phyloP scores from a whole-genome alignment of 1,140 invertebrate genomes.

The Drosophila oshimai region DNA sequence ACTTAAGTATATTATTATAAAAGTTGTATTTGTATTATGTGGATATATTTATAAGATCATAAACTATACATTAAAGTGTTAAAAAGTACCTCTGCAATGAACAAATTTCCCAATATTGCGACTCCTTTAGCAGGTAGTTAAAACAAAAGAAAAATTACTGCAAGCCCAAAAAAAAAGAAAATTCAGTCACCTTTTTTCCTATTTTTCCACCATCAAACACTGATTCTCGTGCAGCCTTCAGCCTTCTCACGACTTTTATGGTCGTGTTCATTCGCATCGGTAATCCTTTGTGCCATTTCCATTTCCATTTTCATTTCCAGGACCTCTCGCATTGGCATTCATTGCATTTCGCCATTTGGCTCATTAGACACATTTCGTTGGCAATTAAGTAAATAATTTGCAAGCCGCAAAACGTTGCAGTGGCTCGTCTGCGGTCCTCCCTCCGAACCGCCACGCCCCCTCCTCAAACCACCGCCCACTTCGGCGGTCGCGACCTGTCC shows the following conservation, averaged over 20 bases:
- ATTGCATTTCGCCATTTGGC: constrained; percentile 71
- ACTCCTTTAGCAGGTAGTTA: too few relatives aligned
- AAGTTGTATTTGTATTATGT: too few relatives aligned
- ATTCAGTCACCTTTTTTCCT: too few relatives aligned
- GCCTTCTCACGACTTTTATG: background rate
- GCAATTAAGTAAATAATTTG: constrained; percentile 81
- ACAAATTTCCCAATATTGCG: too few relatives aligned
- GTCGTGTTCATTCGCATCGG: background rate
- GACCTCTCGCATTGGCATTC: constrained; percentile 44
- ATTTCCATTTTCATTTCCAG: too few relatives aligned
- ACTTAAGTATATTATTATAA: too few relatives aligned
- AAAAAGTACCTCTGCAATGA: too few relatives aligned
- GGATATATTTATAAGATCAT: too few relatives aligned
- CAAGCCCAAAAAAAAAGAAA: too few relatives aligned
- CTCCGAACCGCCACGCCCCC: background rate
- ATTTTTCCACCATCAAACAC: background rate
- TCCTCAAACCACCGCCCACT: background rate
- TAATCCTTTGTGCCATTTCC: constrained; percentile 32
- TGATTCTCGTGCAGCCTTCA: background rate
- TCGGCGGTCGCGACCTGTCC: constrained; percentile 26
- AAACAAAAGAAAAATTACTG: too few relatives aligned
- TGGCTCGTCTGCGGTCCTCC: constrained; percentile 45
- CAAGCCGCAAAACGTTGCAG: constrained; percentile 76
- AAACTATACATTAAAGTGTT: too few relatives aligned
- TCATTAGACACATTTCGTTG: constrained; percentile 80